A percentile compares a stretch with the other conserved stretches of the same genome.
Evolutionary conservation across 2,888 invertebrate species (phyloP).

Genomic region (Drosophila siamana): DNA sequence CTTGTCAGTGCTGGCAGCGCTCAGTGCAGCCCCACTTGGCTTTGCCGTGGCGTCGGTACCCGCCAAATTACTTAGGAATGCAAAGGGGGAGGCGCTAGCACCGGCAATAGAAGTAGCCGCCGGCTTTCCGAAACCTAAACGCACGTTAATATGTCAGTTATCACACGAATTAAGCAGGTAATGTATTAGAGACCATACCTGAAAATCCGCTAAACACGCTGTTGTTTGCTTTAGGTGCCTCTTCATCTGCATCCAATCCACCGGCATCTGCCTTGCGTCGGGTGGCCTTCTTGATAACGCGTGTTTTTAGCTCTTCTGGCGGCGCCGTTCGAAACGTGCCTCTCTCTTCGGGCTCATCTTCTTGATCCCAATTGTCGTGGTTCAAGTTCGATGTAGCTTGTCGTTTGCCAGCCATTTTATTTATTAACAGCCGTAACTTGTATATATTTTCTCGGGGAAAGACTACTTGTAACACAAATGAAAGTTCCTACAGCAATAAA

Average conservation of each 20-base stretch:
- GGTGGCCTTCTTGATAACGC: constrained; percentile 91
- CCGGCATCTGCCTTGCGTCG: constrained; percentile 85
- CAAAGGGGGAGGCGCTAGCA: constrained; percentile 67
- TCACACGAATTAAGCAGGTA: not conserved
- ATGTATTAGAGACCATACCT: constrained; percentile 78
- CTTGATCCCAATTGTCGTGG: constrained; percentile 94
- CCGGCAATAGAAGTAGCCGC: constrained; percentile 64
- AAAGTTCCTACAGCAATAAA: constrained; percentile 10
- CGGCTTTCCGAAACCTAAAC: constrained; percentile 77
- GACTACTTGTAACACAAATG: constrained; percentile 10
- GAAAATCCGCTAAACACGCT: constrained; percentile 90
- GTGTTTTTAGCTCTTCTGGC: constrained; percentile 90
- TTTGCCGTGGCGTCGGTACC: constrained; percentile 26
- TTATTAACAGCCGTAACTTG: not conserved
- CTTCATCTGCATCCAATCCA: constrained; percentile 34
- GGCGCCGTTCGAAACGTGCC: constrained; percentile 90
- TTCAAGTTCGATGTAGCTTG: constrained; percentile 91
- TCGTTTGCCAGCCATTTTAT: constrained; percentile 91
- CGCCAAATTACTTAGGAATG: constrained; percentile 79
- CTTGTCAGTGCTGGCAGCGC: constrained; percentile 5
- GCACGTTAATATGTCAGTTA: not conserved
- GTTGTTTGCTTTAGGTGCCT: constrained; percentile 81
- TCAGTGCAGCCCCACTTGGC: not conserved
- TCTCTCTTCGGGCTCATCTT: constrained; percentile 91
- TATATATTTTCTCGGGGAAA: not conserved